A percentile compares a stretch with the other conserved stretches of the same genome.
phyloP scores from a whole-genome alignment of 1,140 invertebrate genomes.

The Nasonia giraulti region DNA sequence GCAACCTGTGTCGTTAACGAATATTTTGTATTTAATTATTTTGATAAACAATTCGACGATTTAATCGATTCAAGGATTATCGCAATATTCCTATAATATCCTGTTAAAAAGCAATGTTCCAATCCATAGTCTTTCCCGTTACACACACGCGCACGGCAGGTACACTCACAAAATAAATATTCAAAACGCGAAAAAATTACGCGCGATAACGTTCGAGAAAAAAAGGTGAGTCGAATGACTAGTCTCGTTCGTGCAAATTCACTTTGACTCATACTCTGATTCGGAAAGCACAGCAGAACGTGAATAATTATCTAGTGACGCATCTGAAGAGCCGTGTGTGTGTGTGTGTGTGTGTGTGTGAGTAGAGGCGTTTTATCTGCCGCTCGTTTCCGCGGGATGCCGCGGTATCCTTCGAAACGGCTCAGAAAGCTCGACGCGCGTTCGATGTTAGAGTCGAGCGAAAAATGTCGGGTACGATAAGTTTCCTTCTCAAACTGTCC shows the following conservation, averaged over 20 bases:
- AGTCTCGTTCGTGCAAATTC: background rate
- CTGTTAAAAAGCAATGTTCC: too few species aligned
- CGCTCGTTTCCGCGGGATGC: conserved; percentile 61
- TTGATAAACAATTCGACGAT: too few species aligned
- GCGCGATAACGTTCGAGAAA: background rate
- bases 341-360: background rate
- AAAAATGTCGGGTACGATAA: background rate
- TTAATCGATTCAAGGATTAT: too few species aligned
- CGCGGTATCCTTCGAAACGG: conserved; percentile 59
- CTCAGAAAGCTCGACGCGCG: background rate
- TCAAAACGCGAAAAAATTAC: too few species aligned
- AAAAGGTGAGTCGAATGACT: background rate
- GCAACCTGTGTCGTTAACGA: too few species aligned
- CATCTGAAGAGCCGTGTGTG: conserved; percentile 25
- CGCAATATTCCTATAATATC: too few species aligned
- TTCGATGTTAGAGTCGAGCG: background rate
- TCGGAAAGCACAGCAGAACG: background rate
- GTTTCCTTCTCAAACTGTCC: background rate
- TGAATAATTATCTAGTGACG: conserved; percentile 55
- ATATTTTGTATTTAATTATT: too few species aligned
- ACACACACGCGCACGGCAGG: too few species aligned
- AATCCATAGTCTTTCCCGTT: too few species aligned
- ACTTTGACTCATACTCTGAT: background rate
- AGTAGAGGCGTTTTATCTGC: conserved; percentile 55
- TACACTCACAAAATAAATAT: background rate